phyloP scores from a whole-genome alignment of 53 echinoderm and acorn worm genomes.

The Mesocentrotus franciscanus region DNA sequence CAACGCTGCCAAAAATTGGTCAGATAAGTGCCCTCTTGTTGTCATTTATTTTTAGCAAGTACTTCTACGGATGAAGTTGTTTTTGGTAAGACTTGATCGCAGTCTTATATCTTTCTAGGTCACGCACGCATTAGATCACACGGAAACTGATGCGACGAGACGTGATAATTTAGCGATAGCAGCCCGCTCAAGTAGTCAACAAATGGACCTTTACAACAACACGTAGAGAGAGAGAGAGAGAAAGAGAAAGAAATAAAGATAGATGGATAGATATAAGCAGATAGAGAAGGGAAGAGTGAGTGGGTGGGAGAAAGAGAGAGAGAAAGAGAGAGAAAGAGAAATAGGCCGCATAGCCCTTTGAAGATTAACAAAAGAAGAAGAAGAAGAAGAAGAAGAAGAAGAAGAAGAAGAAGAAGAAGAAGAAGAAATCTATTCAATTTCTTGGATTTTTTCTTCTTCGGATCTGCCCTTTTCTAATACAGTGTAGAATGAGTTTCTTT shows the following conservation, averaged over 20 bases:
- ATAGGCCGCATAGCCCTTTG: too few species aligned
- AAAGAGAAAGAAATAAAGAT: not conserved
- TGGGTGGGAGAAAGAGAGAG: not conserved
- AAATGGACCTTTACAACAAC: not conserved
- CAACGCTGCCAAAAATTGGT: not conserved
- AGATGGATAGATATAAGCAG: not conserved
- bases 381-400: not conserved
- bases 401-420: too few species aligned
- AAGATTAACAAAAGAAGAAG: not conserved
- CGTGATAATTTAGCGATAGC: not conserved
- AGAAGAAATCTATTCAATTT: too few species aligned
- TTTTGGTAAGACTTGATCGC: not conserved
- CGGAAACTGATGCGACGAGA: not conserved
- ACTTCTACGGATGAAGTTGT: not conserved
- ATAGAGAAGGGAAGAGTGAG: not conserved
- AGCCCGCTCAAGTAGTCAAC: not conserved
- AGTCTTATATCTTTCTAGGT: not conserved
- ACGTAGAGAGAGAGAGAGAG: not conserved
- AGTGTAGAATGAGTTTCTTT: too few species aligned
- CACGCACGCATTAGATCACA: not conserved
- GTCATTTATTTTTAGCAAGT: not conserved
- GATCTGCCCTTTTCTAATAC: too few species aligned
- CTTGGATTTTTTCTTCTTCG: too few species aligned
- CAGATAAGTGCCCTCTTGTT: not conserved
- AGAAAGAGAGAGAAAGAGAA: not conserved